phyloP scores from a whole-genome alignment of 1,140 invertebrate genomes.

The Delia radicum region DNA sequence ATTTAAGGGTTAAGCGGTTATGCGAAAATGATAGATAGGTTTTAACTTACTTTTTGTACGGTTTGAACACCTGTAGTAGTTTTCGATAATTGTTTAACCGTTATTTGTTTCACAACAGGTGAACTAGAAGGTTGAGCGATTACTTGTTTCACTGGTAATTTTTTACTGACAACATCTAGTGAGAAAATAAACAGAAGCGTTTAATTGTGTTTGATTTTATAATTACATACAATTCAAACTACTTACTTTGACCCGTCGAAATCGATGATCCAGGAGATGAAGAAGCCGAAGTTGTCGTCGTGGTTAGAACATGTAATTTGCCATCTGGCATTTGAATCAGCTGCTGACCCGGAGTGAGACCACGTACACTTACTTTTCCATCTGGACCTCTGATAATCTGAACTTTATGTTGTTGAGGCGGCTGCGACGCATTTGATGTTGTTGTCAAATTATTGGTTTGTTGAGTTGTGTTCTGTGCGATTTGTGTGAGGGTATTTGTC shows the following conservation, averaged over 20 bases:
- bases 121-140: conserved; percentile 11
- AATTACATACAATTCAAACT: background rate
- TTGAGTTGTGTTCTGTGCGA: background rate
- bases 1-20: no score
- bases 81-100: conserved; percentile 41
- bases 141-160: conserved; percentile 41
- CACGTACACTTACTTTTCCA: conserved; percentile 88
- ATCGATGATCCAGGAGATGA: background rate
- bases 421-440: conserved; percentile 48
- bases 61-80: background rate
- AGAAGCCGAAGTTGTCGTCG: conserved; percentile 33
- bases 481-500: conserved; percentile 21
- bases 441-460: background rate
- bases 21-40: no score
- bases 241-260: background rate
- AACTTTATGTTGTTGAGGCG: conserved; percentile 74
- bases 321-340: conserved; percentile 91
- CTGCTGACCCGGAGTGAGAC: conserved; percentile 90
- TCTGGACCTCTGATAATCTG: conserved; percentile 88
- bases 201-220: background rate
- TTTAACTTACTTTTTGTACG: conserved; percentile 24
- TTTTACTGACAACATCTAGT: conserved; percentile 33
- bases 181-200: background rate
- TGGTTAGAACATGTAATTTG: conserved; percentile 83
- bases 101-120: conserved; percentile 45